Evolutionary conservation across 2,113 vertebrate genomes (phyloP).

Genomic region (Peromyscus maniculatus): DNA sequence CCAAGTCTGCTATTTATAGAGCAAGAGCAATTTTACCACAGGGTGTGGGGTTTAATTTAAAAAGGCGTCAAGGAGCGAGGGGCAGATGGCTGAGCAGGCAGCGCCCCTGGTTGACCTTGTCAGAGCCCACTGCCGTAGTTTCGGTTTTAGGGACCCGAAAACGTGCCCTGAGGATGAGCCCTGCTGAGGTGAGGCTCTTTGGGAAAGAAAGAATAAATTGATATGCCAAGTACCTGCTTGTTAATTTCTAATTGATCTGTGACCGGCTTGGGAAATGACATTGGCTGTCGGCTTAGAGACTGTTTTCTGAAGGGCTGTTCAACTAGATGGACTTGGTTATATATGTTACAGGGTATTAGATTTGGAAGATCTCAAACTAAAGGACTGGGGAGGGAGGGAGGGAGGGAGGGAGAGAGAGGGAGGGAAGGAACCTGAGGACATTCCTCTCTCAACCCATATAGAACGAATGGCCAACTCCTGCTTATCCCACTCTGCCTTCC

Average conservation of each 20-base stretch:
- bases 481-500: not conserved
- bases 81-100: constrained; percentile 77
- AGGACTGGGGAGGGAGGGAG: not conserved
- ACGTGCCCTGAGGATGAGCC: not conserved
- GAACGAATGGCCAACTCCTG: not conserved
- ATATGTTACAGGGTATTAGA: not conserved
- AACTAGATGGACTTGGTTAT: not conserved
- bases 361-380: not conserved
- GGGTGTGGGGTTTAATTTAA: constrained; percentile 81
- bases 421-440: not conserved
- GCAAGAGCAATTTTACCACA: constrained; percentile 71
- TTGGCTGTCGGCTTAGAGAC: not conserved
- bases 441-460: not conserved
- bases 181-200: not conserved
- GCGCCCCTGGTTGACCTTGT: constrained; percentile 54
- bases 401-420: not conserved
- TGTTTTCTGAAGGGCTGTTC: constrained; percentile 26
- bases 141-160: not conserved
- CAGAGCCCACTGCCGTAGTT: not conserved
- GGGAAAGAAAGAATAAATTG: not conserved
- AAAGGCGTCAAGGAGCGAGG: constrained; percentile 67
- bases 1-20: constrained; percentile 79
- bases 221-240: not conserved
- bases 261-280: not conserved
- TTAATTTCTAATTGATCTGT: not conserved